A percentile compares a stretch with the other conserved stretches of the same genome.
Evolutionary conservation across 2,888 invertebrate genomes (phyloP).

Genomic region (Drosophila paranaensis): DNA sequence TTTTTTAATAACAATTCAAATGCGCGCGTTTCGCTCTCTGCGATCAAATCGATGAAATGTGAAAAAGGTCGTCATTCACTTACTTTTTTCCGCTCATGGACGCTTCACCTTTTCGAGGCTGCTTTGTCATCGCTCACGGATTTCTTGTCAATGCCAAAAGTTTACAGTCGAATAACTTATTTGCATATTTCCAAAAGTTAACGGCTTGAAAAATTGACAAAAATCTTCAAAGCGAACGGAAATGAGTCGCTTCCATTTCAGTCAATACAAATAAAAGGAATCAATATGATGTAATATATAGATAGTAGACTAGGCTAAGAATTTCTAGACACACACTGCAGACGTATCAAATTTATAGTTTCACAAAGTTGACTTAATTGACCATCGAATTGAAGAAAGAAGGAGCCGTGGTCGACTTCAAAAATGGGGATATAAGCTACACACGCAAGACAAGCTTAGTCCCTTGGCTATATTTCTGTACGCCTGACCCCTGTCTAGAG

Average conservation of each 20-base stretch:
- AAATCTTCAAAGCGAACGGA: slow-evolving; percentile 6
- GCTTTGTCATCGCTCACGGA: slow-evolving; percentile 45
- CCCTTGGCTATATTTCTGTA: neutral
- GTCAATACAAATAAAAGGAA: neutral
- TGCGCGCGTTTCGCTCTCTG: slow-evolving; percentile 43
- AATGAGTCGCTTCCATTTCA: neutral
- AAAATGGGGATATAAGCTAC: no score
- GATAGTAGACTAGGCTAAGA: no score
- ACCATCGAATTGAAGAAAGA: neutral
- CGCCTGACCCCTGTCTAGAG: neutral
- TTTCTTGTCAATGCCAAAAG: slow-evolving; percentile 31
- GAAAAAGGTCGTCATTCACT: slow-evolving; percentile 56
- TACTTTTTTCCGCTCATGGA: neutral
- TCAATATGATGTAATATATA: neutral
- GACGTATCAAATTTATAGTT: no score
- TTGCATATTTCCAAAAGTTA: slow-evolving; percentile 74
- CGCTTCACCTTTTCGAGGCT: slow-evolving; percentile 34
- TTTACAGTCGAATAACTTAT: slow-evolving; percentile 64
- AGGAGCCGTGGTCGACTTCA: no score
- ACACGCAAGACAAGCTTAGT: neutral
- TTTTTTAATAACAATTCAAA: slow-evolving; percentile 68
- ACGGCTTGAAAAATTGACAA: slow-evolving; percentile 70
- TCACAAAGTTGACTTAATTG: no score
- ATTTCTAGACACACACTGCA: no score
- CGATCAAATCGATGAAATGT: slow-evolving; percentile 65